phyloP scores from a whole-genome alignment of 92 coral and sea anemone genomes.

The Isaurus tuberculatus region DNA sequence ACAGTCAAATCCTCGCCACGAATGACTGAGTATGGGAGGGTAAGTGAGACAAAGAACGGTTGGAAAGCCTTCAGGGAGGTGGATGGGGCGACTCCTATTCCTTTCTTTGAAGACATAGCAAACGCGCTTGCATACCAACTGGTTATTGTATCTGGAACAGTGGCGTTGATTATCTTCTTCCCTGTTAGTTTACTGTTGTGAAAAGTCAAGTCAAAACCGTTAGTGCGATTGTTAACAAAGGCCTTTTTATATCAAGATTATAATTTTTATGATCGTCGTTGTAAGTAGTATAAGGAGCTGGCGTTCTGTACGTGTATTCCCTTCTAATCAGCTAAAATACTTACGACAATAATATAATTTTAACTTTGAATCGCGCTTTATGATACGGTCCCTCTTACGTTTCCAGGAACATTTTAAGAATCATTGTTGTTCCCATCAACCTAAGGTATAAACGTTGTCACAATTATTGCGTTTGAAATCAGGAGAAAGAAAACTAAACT shows the following conservation, averaged over 20 bases:
- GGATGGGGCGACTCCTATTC: slow-evolving; percentile 83
- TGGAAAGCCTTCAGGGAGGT: slow-evolving; percentile 77
- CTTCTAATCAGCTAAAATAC: no score
- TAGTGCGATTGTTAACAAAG: background rate
- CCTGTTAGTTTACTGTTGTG: slow-evolving; percentile 65
- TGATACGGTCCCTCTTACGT: no score
- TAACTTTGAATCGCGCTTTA: no score
- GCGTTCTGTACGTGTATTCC: no score
- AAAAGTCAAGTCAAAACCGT: background rate
- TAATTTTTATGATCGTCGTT: no score
- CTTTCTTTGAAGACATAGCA: slow-evolving; percentile 79
- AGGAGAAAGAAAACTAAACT: no score
- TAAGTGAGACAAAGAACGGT: slow-evolving; percentile 91
- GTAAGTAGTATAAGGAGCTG: no score
- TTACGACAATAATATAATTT: no score
- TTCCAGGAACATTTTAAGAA: no score
- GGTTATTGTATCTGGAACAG: slow-evolving; percentile 93
- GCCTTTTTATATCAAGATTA: background rate
- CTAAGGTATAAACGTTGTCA: no score
- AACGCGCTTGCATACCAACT: slow-evolving; percentile 94
- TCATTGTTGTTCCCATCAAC: no score
- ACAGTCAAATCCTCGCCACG: slow-evolving; percentile 94
- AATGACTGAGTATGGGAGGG: slow-evolving; percentile 96
- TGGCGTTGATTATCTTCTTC: slow-evolving; percentile 64
- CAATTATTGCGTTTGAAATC: no score